Evolutionary conservation across 1,140 invertebrate genomes (phyloP).

Genomic region (Apis cerana): DNA sequence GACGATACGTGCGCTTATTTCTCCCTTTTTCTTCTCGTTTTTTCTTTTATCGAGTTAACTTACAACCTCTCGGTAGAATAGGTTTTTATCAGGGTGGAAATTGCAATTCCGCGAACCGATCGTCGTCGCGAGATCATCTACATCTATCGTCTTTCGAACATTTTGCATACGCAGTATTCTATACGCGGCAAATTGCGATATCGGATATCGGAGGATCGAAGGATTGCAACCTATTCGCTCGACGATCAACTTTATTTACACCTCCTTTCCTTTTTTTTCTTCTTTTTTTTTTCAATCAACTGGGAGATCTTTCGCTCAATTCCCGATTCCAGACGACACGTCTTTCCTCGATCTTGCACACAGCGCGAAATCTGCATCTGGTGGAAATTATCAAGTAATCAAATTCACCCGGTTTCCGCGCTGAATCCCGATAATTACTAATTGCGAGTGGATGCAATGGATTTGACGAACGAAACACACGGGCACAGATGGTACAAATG

Average conservation of each 20-base stretch:
- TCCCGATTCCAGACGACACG: too few species aligned
- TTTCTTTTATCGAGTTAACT: neutral
- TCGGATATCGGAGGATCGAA: too few species aligned
- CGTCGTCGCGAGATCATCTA: neutral
- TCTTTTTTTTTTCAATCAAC: neutral
- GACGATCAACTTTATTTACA: too few species aligned
- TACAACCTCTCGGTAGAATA: too few species aligned
- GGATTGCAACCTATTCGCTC: too few species aligned
- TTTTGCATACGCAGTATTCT: too few species aligned
- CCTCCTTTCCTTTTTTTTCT: neutral
- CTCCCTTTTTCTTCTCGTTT: too few species aligned
- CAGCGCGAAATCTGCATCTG: neutral
- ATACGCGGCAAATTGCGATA: too few species aligned
- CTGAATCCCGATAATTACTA: constrained; percentile 34
- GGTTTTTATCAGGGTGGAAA: neutral
- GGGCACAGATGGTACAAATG: neutral
- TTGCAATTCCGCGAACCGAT: neutral
- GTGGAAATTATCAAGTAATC: constrained; percentile 6
- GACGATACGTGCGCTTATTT: too few species aligned
- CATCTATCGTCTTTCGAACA: too few species aligned
- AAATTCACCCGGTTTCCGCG: constrained; percentile 10
- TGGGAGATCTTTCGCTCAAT: neutral
- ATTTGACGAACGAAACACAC: constrained; percentile 6
- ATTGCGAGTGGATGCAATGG: constrained; percentile 26
- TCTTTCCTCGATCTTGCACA: neutral